Evolutionary conservation across 2,888 invertebrate species (phyloP).

Genomic region (Ophraella communa): DNA sequence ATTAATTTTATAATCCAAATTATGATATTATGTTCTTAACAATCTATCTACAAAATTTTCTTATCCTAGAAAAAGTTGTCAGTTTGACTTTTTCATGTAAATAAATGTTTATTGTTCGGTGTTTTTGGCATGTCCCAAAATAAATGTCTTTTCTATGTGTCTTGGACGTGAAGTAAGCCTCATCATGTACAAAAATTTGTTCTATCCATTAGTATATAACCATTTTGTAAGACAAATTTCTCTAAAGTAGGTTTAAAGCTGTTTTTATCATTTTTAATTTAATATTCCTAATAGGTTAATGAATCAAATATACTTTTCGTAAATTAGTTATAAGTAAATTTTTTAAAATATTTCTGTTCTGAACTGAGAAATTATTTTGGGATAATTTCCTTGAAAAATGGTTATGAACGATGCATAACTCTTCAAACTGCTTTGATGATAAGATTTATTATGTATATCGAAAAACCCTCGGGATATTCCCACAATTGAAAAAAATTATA

Average conservation of each 20-base stretch:
- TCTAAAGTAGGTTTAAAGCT: neutral
- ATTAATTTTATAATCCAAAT: neutral
- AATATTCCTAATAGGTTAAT: too few relatives aligned
- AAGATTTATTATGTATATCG: constrained; percentile 49
- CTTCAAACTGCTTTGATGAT: constrained; percentile 60
- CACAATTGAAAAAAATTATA: constrained; percentile 61
- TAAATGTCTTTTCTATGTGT: constrained; percentile 60
- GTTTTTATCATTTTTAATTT: neutral
- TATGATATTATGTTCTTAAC: neutral
- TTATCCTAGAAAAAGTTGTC: neutral
- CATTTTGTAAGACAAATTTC: neutral
- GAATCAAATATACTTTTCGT: too few relatives aligned
- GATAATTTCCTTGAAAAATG: constrained; percentile 1
- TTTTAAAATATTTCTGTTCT: too few relatives aligned
- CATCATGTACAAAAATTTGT: constrained; percentile 57
- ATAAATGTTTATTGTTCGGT: constrained; percentile 53
- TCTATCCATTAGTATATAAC: constrained; percentile 11
- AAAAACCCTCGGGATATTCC: constrained; percentile 54
- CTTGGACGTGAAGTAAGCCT: constrained; percentile 65
- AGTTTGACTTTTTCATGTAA: constrained; percentile 36
- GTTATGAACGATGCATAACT: constrained; percentile 34
- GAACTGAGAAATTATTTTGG: neutral
- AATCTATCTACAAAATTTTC: neutral
- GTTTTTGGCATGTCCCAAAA: constrained; percentile 54
- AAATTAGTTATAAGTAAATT: too few relatives aligned